phyloP scores from a whole-genome alignment of 2,888 invertebrate species.

The Scotopteryx bipunctaria region DNA sequence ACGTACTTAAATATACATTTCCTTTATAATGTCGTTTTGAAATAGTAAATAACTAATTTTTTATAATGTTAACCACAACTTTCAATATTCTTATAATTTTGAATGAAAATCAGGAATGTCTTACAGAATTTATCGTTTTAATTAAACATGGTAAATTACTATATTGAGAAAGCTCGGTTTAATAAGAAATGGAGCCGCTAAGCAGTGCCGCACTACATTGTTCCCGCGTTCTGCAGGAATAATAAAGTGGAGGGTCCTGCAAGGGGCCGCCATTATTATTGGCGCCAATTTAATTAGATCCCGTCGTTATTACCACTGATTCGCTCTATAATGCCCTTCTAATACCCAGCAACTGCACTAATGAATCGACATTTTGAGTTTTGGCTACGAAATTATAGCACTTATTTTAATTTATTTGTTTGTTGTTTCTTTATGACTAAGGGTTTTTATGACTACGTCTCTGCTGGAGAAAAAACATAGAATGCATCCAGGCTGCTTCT shows the following conservation, averaged over 20 bases:
- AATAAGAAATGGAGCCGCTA: not conserved
- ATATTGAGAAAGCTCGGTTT: too few species aligned
- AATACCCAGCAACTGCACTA: conserved; percentile 56
- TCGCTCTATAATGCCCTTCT: conserved; percentile 77
- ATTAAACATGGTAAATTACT: too few species aligned
- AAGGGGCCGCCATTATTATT: conserved; percentile 80
- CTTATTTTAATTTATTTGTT: not conserved
- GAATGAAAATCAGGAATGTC: too few species aligned
- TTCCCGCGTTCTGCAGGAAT: conserved; percentile 66
- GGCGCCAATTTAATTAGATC: conserved; percentile 83
- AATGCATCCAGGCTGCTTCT: too few species aligned
- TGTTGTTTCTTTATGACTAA: too few species aligned
- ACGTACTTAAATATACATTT: too few species aligned
- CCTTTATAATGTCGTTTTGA: too few species aligned
- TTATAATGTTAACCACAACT: too few species aligned
- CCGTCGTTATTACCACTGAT: conserved; percentile 80
- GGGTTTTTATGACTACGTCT: too few species aligned
- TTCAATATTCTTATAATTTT: too few species aligned
- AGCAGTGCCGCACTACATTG: conserved; percentile 27
- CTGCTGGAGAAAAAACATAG: too few species aligned
- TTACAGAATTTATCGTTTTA: not conserved
- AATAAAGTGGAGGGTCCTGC: conserved; percentile 78
- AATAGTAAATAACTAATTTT: too few species aligned
- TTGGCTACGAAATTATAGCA: not conserved
- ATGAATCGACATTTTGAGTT: conserved; percentile 7